These are phyloP conservation scores for Recurvirostra avosetta DNA, from an alignment of 2,113 vertebrate genomes.

Conservation along the genomic window DNA sequence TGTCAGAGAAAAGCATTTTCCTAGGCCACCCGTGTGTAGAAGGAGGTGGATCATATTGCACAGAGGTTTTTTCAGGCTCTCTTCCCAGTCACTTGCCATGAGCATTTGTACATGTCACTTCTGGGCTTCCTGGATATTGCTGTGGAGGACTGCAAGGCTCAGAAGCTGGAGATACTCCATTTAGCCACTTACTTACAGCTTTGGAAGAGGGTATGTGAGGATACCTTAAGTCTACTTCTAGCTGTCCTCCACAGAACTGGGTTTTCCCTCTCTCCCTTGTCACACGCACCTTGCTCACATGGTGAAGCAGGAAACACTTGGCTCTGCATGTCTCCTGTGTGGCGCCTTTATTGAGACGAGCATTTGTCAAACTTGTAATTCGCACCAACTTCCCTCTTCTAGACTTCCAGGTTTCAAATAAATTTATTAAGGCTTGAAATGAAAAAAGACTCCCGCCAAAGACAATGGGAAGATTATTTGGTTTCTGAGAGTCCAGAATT, in stretches of 20 bases:
- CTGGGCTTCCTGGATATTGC: neutral
- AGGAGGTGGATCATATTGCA: neutral
- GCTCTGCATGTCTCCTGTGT: accelerated
- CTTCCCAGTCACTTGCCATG: neutral
- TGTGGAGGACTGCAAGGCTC: neutral
- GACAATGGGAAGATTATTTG: neutral
- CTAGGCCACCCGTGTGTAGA: neutral
- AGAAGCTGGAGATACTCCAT: neutral
- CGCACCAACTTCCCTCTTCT: neutral
- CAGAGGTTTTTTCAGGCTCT: neutral
- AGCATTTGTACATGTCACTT: neutral
- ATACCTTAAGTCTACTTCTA: neutral
- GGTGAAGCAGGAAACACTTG: neutral
- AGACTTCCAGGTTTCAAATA: neutral
- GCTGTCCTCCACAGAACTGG: neutral
- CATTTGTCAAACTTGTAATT: neutral
- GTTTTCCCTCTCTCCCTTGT: neutral
- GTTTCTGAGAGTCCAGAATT: neutral
- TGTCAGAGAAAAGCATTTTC: neutral
- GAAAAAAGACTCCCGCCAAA: neutral
- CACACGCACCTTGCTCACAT: accelerated
- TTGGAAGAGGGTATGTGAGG: neutral
- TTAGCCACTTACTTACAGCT: neutral
- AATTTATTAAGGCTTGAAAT: neutral
- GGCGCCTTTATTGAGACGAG: accelerated